Conservation (phyloP, 2,888 invertebrate genomes). For the Drosophila leonis region DNA sequence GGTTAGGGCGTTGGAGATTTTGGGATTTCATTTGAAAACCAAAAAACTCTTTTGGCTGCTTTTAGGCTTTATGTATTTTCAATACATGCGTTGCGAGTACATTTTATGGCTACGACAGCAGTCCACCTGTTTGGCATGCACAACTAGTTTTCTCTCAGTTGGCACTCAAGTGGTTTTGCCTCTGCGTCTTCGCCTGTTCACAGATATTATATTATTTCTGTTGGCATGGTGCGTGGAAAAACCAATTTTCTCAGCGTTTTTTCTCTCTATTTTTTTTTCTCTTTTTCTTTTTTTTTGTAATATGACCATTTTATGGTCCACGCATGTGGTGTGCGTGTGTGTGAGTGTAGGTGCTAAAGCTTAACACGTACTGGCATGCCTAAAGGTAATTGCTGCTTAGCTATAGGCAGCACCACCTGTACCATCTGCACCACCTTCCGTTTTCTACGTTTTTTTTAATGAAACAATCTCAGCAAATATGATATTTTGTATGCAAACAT, state of each 20-base stretch:
- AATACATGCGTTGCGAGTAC: constrained; percentile 60
- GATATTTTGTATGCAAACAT: constrained; percentile 82
- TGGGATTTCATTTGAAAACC: constrained; percentile 36
- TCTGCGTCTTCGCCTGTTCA: constrained; percentile 15
- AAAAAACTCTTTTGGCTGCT: constrained; percentile 46
- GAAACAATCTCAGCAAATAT: constrained; percentile 81
- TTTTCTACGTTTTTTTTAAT: constrained; percentile 67
- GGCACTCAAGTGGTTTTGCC: constrained; percentile 14
- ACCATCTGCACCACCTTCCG: constrained; percentile 1
- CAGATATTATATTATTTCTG: constrained; percentile 59
- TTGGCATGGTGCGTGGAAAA: constrained; percentile 71
- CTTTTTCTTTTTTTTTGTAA: constrained; percentile 61
- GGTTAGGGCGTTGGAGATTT: constrained; percentile 3
- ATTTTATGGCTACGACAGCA: constrained; percentile 65
- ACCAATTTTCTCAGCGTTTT: constrained; percentile 72
- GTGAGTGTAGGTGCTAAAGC: constrained; percentile 69
- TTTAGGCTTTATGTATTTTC: constrained; percentile 68
- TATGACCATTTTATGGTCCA: constrained; percentile 76
- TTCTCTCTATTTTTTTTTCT: constrained; percentile 31
- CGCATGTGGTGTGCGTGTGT: constrained; percentile 62
- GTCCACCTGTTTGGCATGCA: constrained; percentile 74
- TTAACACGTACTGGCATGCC: constrained; percentile 75
- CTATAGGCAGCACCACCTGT: constrained; percentile 51
- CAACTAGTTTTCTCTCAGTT: constrained; percentile 59
- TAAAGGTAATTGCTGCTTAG: constrained; percentile 43